Percentiles rank a stretch among this genome's conserved stretches.
phyloP scores from a whole-genome alignment of 2,113 vertebrate species.

The Platichthys flesus region DNA sequence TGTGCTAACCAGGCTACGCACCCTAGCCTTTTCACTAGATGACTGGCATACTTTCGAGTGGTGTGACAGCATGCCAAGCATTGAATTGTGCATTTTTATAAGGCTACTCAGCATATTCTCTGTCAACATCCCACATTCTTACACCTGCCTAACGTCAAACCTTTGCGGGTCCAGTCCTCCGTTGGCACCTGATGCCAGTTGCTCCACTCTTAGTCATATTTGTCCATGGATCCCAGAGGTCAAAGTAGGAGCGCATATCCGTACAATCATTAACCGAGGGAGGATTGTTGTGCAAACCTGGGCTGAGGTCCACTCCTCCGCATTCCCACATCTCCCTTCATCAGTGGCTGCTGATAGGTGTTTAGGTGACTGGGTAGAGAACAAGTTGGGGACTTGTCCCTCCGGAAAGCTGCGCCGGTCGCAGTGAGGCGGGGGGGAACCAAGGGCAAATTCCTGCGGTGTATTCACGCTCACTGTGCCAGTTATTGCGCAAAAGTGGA shows the following conservation, averaged over 20 bases:
- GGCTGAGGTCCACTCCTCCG: conserved; percentile 5
- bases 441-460: conserved; percentile 60
- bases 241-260: conserved; percentile 45
- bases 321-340: not conserved
- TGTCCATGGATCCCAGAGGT: conserved; percentile 21
- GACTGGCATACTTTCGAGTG: conserved; percentile 48
- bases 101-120: conserved; percentile 8
- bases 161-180: not conserved
- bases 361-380: conserved; percentile 1
- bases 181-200: not conserved
- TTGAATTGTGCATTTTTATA: conserved; percentile 34
- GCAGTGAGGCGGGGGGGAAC: not conserved
- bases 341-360: conserved; percentile 4
- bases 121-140: not conserved
- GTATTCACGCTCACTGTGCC: conserved; percentile 55
- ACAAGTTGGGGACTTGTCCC: not conserved
- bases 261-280: conserved; percentile 69
- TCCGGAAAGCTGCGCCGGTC: not conserved
- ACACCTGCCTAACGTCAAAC: not conserved
- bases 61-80: conserved; percentile 56
- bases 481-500: conserved; percentile 55
- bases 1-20: conserved; percentile 17
- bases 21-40: conserved; percentile 37
- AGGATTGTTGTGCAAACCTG: conserved; percentile 30
- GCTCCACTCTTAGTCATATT: conserved; percentile 26